Base-by-base conservation (phyloP, 2,888 invertebrate species). In the Limnephilus marmoratus region DNA sequence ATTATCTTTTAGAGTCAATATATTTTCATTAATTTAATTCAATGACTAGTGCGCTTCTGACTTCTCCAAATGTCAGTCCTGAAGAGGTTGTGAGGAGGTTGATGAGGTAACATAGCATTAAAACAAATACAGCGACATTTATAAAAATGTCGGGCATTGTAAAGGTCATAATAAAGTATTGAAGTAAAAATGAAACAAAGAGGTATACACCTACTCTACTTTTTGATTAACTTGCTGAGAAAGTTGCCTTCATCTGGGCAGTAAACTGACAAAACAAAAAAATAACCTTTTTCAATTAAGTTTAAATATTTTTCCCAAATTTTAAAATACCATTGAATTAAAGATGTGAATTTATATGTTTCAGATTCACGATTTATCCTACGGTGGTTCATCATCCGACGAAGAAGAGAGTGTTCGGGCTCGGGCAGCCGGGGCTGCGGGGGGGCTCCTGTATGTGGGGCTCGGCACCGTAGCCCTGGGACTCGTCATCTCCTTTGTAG, bases 401-500 rank as follows among this genome's bases (percentile, higher is more conserved):
- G 97, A 97, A 94, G 98, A 98, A 94, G 97, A 97, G 94, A 96
- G 97, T 94, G 96, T 96, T 94, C 97, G 97, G 94, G 96, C 97
- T 94, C 95, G 96, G 91, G 97, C 97, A 94, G 97, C 98, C 94
- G 98, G 98, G 96, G 98, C 98, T 90, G 98, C 98, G 94, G 98
- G 98, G 94, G 97, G 98, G 94, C 97, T 98, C 94, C 97, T 98
- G 91, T 98, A 98, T 95, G 98, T 98, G 90, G 98, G 98, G 91
- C 97, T 98, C 94, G 98, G 97, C 94, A 98, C 97, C 41, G 97
- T 98, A 93, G 98, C 98, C 41, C 96, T 98, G 94, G 98, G 98
- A 92, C 97, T 98, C 94, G 98, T 98, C 94, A 98, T 98, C 94
- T 98, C 98, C 95, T 98, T 98, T 96, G 98, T 98, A 94, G 98